Base-by-base conservation (phyloP, 2,888 invertebrate genomes). In the Catocala sponsa region DNA sequence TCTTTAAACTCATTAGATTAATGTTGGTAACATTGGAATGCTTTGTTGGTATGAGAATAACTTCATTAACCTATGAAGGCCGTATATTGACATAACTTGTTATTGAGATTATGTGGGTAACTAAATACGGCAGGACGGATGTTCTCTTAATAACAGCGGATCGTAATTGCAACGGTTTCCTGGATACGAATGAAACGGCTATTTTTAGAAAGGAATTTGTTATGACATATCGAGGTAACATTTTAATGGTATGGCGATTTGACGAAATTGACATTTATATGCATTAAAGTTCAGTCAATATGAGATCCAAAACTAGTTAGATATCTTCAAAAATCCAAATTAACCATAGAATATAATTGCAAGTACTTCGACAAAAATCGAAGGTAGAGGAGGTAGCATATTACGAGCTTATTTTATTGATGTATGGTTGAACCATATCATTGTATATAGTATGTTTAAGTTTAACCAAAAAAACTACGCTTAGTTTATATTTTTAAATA, bases 1-100 rank as follows among this genome's bases (percentile, higher is more conserved):
- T 76, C 70, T 78, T 74, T 80, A 79, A 76, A 71, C 72, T 77
- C 69, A 77, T 78, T 81, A 75, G 65, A 68, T 54, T 59, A 59
- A 64, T 59, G 52, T 63, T 58, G 25, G 25, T 55, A 33, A 15
- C 6, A 35, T 46, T 12, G 44, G 53, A 57, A 59, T 59, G 46
- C 41, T 54, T 46, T 59, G 54, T 52, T 49, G 44, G 38, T 47
- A 62, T 38, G 46, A 57, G 59, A 61, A 57, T 59, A 70, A 65
- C 59, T 70, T 65, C 61, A 70, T 70, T 42, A 42, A 42, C 11
- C n/a, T 42, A 25, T 25, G 25, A 25, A 25, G 25, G 25, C 25
- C 25, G 25, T 25, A 2, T 42, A 11, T 5, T n/a, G 10, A 11
- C 5, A 11, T 7, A 38, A 38, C 10, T 5, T 42, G 5, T 42